Evolutionary conservation across 2,797 vertebrate genomes (phyloP).

Genomic region (Sebastes ruberrimus): DNA sequence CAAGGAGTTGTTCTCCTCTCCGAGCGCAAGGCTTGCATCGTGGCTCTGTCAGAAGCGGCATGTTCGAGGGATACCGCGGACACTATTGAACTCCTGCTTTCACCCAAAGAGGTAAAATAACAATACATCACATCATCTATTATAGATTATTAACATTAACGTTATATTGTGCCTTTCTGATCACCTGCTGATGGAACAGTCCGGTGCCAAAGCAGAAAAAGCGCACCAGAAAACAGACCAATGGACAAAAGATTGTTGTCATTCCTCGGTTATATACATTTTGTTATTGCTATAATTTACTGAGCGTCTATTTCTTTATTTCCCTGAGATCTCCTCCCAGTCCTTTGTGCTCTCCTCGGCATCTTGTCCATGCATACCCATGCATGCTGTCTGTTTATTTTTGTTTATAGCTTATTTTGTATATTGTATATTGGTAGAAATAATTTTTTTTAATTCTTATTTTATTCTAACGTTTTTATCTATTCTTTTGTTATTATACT

Average conservation of each 20-base stretch:
- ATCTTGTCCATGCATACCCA: not conserved
- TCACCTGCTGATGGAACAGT: slow-evolving; percentile 29
- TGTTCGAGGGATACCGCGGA: slow-evolving; percentile 73
- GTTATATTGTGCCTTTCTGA: not conserved
- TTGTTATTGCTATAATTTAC: rapidly evolving
- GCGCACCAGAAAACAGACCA: slow-evolving; percentile 14
- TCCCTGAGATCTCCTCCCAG: not conserved
- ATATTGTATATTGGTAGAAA: too few species aligned
- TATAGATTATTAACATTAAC: rapidly evolving
- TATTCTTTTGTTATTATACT: too few species aligned
- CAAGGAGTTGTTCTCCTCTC: slow-evolving; percentile 41
- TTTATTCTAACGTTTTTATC: too few species aligned
- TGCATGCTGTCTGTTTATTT: too few species aligned
- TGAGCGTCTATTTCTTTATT: rapidly evolving
- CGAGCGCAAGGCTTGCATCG: slow-evolving; percentile 66
- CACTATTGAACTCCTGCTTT: slow-evolving; percentile 79
- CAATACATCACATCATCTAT: rapidly evolving
- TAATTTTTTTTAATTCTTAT: too few species aligned
- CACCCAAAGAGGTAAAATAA: slow-evolving; percentile 76
- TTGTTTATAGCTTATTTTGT: too few species aligned
- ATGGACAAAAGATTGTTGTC: not conserved
- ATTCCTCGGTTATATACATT: not conserved
- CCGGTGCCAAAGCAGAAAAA: not conserved
- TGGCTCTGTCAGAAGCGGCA: slow-evolving; percentile 79
- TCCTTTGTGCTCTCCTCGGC: not conserved